Evolutionary conservation across 2,888 invertebrate genomes (phyloP), one percentile per base, ranked within the genome.

Genomic region (Macrophya annulata): DNA sequence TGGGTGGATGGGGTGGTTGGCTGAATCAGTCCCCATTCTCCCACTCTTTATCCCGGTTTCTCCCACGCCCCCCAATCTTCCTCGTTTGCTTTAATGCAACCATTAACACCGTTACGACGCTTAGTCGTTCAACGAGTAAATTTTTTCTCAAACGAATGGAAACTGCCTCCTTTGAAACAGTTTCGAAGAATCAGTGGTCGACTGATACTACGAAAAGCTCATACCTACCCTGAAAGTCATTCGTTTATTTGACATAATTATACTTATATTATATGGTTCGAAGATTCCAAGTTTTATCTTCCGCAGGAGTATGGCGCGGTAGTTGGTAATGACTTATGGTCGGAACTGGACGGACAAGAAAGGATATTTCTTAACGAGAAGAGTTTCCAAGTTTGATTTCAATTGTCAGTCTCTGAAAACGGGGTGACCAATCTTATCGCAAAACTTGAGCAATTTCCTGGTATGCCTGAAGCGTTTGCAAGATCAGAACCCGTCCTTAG

Each of bases 401-500:
- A 90, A 90, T 89, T 88, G 88, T 90, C 87, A 76, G 37, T 48
- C 82, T 55, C 77, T 81, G 79, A 87, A 81, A 85, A 82, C 68
- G 79, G 81, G 81, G 62, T 81, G 81, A 81, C 81, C 81, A 62
- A 81, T 81, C 81, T 59, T 81, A 62, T 51, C 21, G 59, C 62
- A 43, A 92, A 93, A 93, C 89, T 92, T 92, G 87, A 90, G 89
- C 89, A 92, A 92, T 93, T 92, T 92, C 91, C 91, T 89, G 90
- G 77, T 85, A 86, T 83, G 51, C 88, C 89, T 88, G 87, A 86
- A 86, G 86, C 83, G 71, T 71, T 71, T 8, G 83, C 37, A 31
- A 83, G 83, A 83, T 81, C 81, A 81, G 81, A 81, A 51, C n/a
- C 43, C 51, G 59, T 62, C 81, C 81, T 81, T 81, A 81, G 90